These are phyloP conservation scores for Trichogramma pretiosum DNA, from an alignment of 1,140 invertebrate species.

Conservation along the genomic window DNA sequence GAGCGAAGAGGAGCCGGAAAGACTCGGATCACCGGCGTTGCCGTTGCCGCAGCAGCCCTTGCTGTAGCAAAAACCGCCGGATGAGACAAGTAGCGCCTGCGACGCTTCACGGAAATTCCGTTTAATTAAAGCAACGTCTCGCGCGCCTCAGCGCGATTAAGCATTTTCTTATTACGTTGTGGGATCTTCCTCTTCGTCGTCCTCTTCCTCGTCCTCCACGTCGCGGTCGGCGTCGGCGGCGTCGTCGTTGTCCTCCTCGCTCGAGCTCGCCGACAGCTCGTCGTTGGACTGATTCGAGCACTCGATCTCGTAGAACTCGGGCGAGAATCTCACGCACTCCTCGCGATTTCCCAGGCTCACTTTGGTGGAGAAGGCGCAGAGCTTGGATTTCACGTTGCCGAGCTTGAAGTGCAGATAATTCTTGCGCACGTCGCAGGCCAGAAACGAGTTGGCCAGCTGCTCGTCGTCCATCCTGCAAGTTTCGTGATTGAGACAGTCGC, in stretches of 20 bases:
- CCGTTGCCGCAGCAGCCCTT: too few relatives aligned
- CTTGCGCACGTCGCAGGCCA: slow-evolving; percentile 1
- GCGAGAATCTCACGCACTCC: too few relatives aligned
- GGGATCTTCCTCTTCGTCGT: too few relatives aligned
- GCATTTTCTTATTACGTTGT: too few relatives aligned
- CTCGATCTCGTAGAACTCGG: not conserved
- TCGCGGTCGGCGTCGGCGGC: not conserved
- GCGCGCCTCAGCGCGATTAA: too few relatives aligned
- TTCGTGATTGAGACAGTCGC: not conserved
- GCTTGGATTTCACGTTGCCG: not conserved
- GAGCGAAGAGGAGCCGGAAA: too few relatives aligned
- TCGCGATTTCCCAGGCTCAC: too few relatives aligned
- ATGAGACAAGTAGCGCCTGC: too few relatives aligned
- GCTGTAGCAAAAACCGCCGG: too few relatives aligned
- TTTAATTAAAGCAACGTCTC: too few relatives aligned
- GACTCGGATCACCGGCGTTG: too few relatives aligned
- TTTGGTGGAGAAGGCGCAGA: not conserved
- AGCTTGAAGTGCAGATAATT: slow-evolving; percentile 7
- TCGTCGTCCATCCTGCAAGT: not conserved
- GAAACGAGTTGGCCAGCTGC: not conserved
- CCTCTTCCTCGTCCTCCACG: not conserved
- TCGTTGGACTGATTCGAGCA: not conserved
- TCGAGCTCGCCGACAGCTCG: not conserved
- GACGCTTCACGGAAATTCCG: too few relatives aligned
- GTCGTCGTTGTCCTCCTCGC: not conserved